These are phyloP conservation scores for Agrilus mali DNA, from an alignment of 2,888 invertebrate species.

Conservation along the genomic window DNA sequence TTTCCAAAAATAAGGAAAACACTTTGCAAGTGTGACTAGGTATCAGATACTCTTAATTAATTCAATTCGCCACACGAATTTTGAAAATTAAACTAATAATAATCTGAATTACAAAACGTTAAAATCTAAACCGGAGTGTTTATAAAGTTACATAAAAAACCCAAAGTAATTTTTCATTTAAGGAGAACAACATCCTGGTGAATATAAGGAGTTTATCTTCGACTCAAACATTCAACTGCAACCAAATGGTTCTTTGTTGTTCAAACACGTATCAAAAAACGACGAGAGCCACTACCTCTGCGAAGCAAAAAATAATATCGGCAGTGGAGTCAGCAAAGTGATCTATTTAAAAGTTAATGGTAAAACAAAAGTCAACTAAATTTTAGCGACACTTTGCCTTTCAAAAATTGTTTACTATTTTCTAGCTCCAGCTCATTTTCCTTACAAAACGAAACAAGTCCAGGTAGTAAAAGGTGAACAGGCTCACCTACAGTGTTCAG, in stretches of 20 bases:
- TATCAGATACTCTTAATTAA: too few relatives aligned
- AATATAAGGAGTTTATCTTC: slow-evolving; percentile 72
- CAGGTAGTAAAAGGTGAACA: slow-evolving; percentile 73
- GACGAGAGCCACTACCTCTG: slow-evolving; percentile 86
- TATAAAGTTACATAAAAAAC: background rate
- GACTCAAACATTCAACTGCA: slow-evolving; percentile 65
- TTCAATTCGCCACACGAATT: too few relatives aligned
- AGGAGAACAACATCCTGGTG: slow-evolving; percentile 53
- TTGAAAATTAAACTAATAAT: too few relatives aligned
- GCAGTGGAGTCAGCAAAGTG: slow-evolving; percentile 83
- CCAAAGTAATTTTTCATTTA: slow-evolving; percentile 11
- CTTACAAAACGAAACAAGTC: slow-evolving; percentile 69
- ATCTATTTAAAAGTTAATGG: slow-evolving; percentile 83
- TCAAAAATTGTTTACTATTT: too few relatives aligned
- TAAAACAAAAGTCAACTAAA: slow-evolving; percentile 33
- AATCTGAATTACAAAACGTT: too few relatives aligned
- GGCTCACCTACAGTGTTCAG: slow-evolving; percentile 75
- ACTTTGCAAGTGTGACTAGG: too few relatives aligned
- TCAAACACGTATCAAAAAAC: slow-evolving; percentile 71
- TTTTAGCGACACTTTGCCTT: too few relatives aligned
- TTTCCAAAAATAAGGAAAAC: background rate
- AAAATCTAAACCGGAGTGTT: too few relatives aligned
- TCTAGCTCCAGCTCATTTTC: slow-evolving; percentile 72
- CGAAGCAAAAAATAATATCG: slow-evolving; percentile 86
- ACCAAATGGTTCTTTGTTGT: slow-evolving; percentile 73